Evolutionary conservation across 2,888 invertebrate genomes (phyloP).

Genomic region (Pseudoips prasinana): DNA sequence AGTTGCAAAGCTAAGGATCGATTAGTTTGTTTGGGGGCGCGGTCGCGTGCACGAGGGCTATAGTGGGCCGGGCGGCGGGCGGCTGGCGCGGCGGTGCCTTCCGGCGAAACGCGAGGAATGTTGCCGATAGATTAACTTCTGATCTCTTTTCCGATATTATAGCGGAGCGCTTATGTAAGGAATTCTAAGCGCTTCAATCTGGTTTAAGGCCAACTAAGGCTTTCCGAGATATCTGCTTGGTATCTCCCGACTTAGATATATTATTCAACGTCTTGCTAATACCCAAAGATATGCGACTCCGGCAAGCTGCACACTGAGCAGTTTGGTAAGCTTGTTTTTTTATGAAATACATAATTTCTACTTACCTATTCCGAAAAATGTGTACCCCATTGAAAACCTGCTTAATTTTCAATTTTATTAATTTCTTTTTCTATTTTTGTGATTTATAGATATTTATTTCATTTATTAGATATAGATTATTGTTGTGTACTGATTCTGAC

Average conservation of each 20-base stretch:
- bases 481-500: too few species aligned
- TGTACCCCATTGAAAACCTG: too few species aligned
- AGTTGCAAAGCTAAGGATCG: constrained; percentile 65
- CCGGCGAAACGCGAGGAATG: constrained; percentile 80
- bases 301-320: constrained; percentile 1
- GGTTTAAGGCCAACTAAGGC: constrained; percentile 69
- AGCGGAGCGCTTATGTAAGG: constrained; percentile 75
- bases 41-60: constrained; percentile 65
- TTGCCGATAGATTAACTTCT: constrained; percentile 82
- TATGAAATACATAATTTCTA: too few species aligned
- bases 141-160: constrained; percentile 82
- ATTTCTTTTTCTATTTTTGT: too few species aligned
- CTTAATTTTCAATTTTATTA: too few species aligned
- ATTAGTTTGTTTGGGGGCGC: constrained; percentile 58
- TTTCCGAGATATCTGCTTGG: constrained; percentile 50
- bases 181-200: constrained; percentile 77
- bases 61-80: constrained; percentile 44
- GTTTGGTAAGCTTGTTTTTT: too few species aligned
- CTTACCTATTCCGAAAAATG: too few species aligned
- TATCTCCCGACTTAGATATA: constrained; percentile 40
- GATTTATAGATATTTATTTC: too few species aligned
- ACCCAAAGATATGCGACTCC: constrained; percentile 22
- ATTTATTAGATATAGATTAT: too few species aligned
- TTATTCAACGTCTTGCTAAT: constrained; percentile 32
- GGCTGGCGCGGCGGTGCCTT: constrained; percentile 64